Percentiles rank a stretch among this genome's conserved stretches.
These are phyloP conservation scores for Pantherophis alleghaniensis DNA, from an alignment of 2,797 vertebrate species.

Conservation along the genomic window DNA sequence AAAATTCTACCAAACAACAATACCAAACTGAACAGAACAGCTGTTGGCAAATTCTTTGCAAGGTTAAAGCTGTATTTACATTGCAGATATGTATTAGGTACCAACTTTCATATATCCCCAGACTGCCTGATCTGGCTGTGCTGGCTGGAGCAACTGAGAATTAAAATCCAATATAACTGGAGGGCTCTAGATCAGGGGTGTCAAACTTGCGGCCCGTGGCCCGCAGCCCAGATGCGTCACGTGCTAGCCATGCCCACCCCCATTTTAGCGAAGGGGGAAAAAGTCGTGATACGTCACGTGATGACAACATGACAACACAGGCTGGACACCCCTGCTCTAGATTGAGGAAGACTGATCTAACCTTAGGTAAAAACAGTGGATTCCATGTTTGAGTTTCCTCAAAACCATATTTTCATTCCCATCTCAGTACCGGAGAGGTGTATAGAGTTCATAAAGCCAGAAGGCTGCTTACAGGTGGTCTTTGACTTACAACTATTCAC, in stretches of 20 bases:
- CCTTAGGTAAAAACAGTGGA: not conserved
- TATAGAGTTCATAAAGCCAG: not conserved
- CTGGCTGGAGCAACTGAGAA: not conserved
- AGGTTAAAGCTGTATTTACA: not conserved
- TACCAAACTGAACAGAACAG: not conserved
- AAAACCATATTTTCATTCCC: not conserved
- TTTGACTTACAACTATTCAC: not conserved
- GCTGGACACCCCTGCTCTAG: not conserved
- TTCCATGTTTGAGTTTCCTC: not conserved
- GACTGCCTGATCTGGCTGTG: not conserved
- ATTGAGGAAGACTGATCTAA: not conserved
- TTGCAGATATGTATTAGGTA: not conserved
- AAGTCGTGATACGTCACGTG: no score
- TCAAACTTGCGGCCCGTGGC: accelerated
- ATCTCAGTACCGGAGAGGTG: not conserved
- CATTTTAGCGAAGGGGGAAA: no score
- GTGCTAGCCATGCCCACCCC: no score
- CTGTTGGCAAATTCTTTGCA: not conserved
- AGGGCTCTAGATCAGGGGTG: not conserved
- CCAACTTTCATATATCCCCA: not conserved
- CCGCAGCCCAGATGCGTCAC: accelerated
- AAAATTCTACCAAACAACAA: not conserved
- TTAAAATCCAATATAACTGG: not conserved
- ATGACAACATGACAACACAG: no score
- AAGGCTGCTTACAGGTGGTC: not conserved